A percentile compares a stretch with the other conserved stretches of the same genome.
Conservation (phyloP, 2,113 vertebrate species). For the Ceyx melanurus region DNA sequence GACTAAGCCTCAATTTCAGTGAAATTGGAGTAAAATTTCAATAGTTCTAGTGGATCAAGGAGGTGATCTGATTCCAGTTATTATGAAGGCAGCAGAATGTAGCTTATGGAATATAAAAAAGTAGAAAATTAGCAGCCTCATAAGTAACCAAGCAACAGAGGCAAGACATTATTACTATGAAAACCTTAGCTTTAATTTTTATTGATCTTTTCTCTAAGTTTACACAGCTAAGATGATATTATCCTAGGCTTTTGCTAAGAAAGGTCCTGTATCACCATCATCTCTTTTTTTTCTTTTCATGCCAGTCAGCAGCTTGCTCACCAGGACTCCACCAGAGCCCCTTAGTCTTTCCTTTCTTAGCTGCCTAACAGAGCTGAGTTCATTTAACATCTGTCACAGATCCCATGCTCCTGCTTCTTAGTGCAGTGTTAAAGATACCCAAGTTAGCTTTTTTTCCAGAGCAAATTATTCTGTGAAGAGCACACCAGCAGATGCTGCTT, state of each 20-base stretch:
- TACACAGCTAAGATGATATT: not conserved
- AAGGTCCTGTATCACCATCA: not conserved
- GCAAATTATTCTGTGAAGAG: not conserved
- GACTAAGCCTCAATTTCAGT: not conserved
- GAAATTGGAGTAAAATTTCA: not conserved
- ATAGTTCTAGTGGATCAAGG: not conserved
- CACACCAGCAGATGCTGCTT: not conserved
- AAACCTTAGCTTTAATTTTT: not conserved
- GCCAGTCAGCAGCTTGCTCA: not conserved
- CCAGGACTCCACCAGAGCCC: not conserved
- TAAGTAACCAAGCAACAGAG: constrained; percentile 44
- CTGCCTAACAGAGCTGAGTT: constrained; percentile 6
- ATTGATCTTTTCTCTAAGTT: not conserved
- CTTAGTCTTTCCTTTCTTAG: not conserved
- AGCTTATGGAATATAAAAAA: not conserved
- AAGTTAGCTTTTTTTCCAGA: not conserved
- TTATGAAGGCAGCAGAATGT: not conserved
- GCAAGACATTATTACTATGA: not conserved
- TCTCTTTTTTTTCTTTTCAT: not conserved
- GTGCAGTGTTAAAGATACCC: not conserved
- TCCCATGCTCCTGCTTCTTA: not conserved
- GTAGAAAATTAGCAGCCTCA: not conserved
- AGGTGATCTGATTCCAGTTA: not conserved
- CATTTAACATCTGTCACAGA: constrained; percentile 12
- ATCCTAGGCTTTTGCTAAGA: not conserved